Evolutionary conservation across 2,888 invertebrate genomes (phyloP).

Genomic region (Epistrophella euchroma): DNA sequence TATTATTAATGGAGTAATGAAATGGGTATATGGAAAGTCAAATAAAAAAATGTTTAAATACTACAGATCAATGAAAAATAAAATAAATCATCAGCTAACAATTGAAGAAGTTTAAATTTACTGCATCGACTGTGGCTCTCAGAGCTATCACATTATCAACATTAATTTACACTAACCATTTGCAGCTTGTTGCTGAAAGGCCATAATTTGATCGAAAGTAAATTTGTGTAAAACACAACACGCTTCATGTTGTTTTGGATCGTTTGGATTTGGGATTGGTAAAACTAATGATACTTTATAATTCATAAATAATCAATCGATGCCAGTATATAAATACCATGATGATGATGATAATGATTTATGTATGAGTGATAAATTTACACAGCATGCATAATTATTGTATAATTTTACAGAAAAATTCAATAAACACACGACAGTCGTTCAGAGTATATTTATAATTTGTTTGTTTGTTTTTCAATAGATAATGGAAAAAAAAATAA

Average conservation of each 20-base stretch:
- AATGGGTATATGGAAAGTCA: not conserved
- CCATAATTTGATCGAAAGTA: conserved; percentile 76
- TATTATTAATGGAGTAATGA: not conserved
- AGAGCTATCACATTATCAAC: too few relatives aligned
- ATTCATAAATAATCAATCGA: not conserved
- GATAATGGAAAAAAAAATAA: conserved; percentile 9
- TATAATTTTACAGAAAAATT: conserved; percentile 69
- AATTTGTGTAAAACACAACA: conserved; percentile 94
- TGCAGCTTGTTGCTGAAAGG: conserved; percentile 57
- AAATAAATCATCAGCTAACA: not conserved
- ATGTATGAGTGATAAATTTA: conserved; percentile 31
- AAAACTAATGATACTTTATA: conserved; percentile 84
- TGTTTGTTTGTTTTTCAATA: conserved; percentile 8
- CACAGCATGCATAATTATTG: conserved; percentile 39
- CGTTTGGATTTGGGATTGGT: conserved; percentile 93
- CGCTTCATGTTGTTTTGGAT: conserved; percentile 95
- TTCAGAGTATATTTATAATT: conserved; percentile 8
- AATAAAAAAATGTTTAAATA: not conserved
- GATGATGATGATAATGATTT: conserved; percentile 47
- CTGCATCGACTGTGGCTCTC: too few relatives aligned
- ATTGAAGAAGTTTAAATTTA: not conserved
- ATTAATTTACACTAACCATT: conserved; percentile 50
- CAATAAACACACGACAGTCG: conserved; percentile 40
- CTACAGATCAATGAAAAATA: not conserved
- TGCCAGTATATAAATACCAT: conserved; percentile 5